phyloP scores from a whole-genome alignment of 2,113 vertebrate genomes.

The Sinocyclocheilus maitianheensis region DNA sequence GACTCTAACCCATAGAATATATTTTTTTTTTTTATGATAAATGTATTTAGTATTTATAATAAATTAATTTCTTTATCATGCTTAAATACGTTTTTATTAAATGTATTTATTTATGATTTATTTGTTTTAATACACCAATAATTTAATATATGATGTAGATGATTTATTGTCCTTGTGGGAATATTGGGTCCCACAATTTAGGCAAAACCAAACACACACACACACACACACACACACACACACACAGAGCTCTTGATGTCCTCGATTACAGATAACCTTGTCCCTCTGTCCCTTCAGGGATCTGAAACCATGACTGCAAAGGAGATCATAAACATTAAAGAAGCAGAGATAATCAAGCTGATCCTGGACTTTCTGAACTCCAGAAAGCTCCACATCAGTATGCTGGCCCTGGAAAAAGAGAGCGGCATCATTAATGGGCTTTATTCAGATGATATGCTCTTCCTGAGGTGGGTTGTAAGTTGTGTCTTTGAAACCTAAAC shows the following conservation, averaged over 20 bases:
- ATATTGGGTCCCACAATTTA: neutral
- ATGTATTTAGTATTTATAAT: too few relatives aligned
- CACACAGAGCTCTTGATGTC: neutral
- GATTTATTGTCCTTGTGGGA: constrained; percentile 50
- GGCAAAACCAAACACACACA: neutral
- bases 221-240: neutral
- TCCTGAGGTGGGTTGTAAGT: constrained; percentile 84
- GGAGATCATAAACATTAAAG: constrained; percentile 95
- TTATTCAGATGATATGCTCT: constrained; percentile 99
- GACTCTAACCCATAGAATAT: too few relatives aligned
- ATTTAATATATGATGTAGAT: constrained; percentile 80
- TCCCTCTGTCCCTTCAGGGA: constrained; percentile 58
- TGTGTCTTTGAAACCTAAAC: neutral
- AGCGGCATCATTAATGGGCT: constrained; percentile 97
- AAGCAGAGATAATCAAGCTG: constrained; percentile 95
- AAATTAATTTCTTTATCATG: neutral
- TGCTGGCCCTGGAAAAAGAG: constrained; percentile 96
- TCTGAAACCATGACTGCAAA: constrained; percentile 90
- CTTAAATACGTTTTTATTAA: neutral
- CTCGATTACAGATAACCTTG: neutral
- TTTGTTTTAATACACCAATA: neutral
- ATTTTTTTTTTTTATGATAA: too few relatives aligned
- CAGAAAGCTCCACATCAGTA: constrained; percentile 96
- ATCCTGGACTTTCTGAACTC: constrained; percentile 96
- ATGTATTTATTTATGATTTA: neutral